These are phyloP conservation scores for Rhamnusium bicolor DNA, from an alignment of 2,888 invertebrate genomes.

Conservation along the genomic window DNA sequence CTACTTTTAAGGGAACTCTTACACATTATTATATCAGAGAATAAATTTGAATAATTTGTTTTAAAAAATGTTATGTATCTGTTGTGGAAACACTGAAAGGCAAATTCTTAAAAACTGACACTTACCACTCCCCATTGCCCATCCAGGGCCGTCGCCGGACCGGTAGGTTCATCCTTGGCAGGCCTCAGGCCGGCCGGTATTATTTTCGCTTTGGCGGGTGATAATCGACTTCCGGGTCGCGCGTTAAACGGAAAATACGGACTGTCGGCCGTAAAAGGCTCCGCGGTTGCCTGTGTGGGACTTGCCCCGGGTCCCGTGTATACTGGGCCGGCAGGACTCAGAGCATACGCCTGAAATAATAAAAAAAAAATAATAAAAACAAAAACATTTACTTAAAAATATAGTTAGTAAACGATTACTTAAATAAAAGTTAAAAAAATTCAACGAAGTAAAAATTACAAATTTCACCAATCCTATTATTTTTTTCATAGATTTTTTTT, in stretches of 20 bases:
- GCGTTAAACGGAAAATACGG: conserved; percentile 80
- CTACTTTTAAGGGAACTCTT: too few relatives aligned
- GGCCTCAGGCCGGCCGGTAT: conserved; percentile 62
- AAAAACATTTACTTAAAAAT: too few relatives aligned
- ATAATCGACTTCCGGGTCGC: conserved; percentile 70
- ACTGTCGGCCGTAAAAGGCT: conserved; percentile 76
- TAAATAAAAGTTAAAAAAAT: too few relatives aligned
- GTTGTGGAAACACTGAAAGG: too few relatives aligned
- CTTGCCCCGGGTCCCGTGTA: conserved; percentile 69
- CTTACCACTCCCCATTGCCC: conserved; percentile 70
- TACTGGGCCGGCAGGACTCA: conserved; percentile 70
- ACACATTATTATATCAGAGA: too few relatives aligned
- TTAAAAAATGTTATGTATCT: too few relatives aligned
- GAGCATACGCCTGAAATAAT: conserved; percentile 68
- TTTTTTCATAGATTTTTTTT: too few relatives aligned
- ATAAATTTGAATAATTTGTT: too few relatives aligned
- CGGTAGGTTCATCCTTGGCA: conserved; percentile 56
- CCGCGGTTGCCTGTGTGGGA: conserved; percentile 72
- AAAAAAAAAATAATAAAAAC: background rate
- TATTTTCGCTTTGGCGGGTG: conserved; percentile 73
- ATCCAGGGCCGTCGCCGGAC: conserved; percentile 64
- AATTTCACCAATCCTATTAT: too few relatives aligned
- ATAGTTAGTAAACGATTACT: too few relatives aligned
- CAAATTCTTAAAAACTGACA: conserved; percentile 30
- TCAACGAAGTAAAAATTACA: too few relatives aligned